Percentiles rank a stretch among this genome's conserved stretches.
These are phyloP conservation scores for Molanna angustata DNA, from an alignment of 2,888 invertebrate species.

Conservation along the genomic window DNA sequence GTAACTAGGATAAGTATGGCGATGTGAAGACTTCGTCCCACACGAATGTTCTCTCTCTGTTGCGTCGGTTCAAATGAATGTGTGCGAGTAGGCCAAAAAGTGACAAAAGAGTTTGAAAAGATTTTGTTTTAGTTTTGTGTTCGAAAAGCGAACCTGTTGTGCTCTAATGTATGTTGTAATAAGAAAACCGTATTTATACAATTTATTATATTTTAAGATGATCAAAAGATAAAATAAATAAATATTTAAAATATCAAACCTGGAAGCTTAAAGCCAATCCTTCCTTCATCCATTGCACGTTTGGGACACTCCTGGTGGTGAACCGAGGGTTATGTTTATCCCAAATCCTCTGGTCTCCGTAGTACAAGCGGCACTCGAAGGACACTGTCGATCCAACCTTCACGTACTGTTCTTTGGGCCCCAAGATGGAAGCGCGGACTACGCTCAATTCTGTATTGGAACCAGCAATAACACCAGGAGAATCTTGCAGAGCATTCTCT, in stretches of 20 bases:
- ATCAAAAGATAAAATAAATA: neutral
- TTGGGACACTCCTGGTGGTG: slow-evolving; percentile 32
- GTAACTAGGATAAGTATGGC: too few relatives aligned
- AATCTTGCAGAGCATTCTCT: slow-evolving; percentile 30
- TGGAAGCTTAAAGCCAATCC: slow-evolving; percentile 55
- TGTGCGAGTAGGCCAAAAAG: too few relatives aligned
- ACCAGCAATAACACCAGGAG: slow-evolving; percentile 16
- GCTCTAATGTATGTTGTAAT: too few relatives aligned
- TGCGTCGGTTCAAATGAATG: too few relatives aligned
- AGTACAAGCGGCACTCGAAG: slow-evolving; percentile 55
- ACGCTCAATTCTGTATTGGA: slow-evolving; percentile 11
- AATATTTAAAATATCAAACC: slow-evolving; percentile 39
- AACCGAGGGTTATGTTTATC: slow-evolving; percentile 30
- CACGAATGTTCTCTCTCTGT: too few relatives aligned
- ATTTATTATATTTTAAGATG: too few relatives aligned
- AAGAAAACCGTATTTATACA: too few relatives aligned
- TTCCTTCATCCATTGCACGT: slow-evolving; percentile 56
- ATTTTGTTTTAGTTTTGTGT: too few relatives aligned
- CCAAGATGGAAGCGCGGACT: slow-evolving; percentile 50
- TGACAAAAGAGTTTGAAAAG: too few relatives aligned
- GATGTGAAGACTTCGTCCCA: too few relatives aligned
- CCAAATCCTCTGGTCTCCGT: slow-evolving; percentile 23
- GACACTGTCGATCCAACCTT: slow-evolving; percentile 54
- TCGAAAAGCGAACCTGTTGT: too few relatives aligned
- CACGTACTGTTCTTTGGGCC: slow-evolving; percentile 54